Evolutionary conservation across 2,888 invertebrate genomes (phyloP).

Genomic region (Drosophila dives): DNA sequence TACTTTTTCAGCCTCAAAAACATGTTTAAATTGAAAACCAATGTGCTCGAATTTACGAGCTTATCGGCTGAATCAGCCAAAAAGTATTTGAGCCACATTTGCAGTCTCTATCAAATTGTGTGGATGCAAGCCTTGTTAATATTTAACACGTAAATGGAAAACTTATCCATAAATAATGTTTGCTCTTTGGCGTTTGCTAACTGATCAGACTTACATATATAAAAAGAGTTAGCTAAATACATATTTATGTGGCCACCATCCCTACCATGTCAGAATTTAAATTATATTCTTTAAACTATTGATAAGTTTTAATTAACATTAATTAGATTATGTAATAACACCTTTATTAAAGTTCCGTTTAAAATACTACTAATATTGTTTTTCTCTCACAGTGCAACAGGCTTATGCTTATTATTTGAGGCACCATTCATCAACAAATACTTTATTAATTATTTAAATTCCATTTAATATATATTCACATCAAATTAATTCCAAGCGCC

Average conservation of each 20-base stretch:
- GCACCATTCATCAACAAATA: background rate
- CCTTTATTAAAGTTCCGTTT: background rate
- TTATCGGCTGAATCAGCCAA: conserved; percentile 20
- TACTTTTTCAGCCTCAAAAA: conserved; percentile 38
- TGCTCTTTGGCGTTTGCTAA: background rate
- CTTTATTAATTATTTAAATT: background rate
- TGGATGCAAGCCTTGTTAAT: conserved; percentile 21
- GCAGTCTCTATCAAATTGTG: conserved; percentile 42
- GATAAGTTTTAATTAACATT: background rate
- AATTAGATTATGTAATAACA: too few species aligned
- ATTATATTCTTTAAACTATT: background rate
- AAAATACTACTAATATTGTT: background rate
- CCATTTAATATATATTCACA: background rate
- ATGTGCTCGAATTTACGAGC: conserved; percentile 51
- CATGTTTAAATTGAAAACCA: conserved; percentile 71
- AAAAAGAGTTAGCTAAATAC: background rate
- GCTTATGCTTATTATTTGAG: background rate
- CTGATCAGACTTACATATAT: background rate
- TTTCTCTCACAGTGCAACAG: background rate
- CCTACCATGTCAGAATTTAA: background rate
- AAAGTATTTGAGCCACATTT: conserved; percentile 16
- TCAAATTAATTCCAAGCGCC: background rate
- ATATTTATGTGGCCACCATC: background rate
- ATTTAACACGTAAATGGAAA: conserved; percentile 13
- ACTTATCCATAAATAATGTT: conserved; percentile 33